A percentile compares a stretch with the other conserved stretches of the same genome.
These are phyloP conservation scores for Anarsia innoxiella DNA, from an alignment of 2,888 invertebrate species.

Conservation along the genomic window DNA sequence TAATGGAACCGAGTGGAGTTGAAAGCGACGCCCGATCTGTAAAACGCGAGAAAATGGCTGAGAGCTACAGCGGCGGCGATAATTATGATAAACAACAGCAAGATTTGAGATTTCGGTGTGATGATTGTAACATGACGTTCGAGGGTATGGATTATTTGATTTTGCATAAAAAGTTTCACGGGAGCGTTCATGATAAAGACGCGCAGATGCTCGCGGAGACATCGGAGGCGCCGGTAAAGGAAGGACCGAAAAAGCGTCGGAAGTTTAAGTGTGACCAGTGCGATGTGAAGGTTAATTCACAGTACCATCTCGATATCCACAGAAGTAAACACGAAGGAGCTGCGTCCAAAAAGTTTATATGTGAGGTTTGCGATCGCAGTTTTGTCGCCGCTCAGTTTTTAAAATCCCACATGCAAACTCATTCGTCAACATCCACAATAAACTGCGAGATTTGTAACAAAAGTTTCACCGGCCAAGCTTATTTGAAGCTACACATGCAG, in stretches of 20 bases:
- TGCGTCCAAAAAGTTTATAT: conserved; percentile 56
- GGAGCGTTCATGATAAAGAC: conserved; percentile 51
- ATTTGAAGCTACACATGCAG: conserved; percentile 66
- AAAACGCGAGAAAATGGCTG: conserved; percentile 67
- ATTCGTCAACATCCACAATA: conserved; percentile 57
- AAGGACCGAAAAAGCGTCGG: conserved; percentile 56
- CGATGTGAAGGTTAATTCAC: conserved; percentile 67
- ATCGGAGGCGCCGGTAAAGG: conserved; percentile 27
- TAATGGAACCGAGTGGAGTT: conserved; percentile 65
- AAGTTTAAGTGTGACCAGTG: conserved; percentile 67
- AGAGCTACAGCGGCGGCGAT: conserved; percentile 49
- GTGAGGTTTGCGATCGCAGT: conserved; percentile 63
- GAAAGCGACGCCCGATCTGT: conserved; percentile 55
- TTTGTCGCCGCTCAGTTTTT: conserved; percentile 67
- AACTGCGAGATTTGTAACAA: conserved; percentile 66
- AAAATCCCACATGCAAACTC: conserved; percentile 69
- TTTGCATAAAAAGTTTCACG: conserved; percentile 66
- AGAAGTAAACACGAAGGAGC: conserved; percentile 65
- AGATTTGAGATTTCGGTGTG: conserved; percentile 51
- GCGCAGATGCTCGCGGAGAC: conserved; percentile 45
- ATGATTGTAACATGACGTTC: conserved; percentile 62
- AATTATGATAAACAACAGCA: conserved; percentile 50
- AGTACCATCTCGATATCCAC: conserved; percentile 66
- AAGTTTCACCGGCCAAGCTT: conserved; percentile 65
- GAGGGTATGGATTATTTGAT: conserved; percentile 64